These are phyloP conservation scores for Chironomus tentans DNA, from an alignment of 2,888 invertebrate genomes.

Conservation along the genomic window DNA sequence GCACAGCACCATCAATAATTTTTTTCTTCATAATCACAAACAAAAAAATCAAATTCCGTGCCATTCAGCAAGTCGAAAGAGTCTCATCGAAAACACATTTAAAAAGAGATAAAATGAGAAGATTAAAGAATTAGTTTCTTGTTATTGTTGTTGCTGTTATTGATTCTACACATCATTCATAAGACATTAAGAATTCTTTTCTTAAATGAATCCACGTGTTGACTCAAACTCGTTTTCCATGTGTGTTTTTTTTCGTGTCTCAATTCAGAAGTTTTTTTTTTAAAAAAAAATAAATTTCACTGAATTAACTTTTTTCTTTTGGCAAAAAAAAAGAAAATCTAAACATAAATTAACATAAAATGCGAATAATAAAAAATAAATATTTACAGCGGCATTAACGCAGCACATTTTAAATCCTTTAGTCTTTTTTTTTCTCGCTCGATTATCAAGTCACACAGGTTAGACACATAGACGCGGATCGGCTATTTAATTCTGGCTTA, in stretches of 20 bases:
- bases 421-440: neutral
- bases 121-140: neutral
- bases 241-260: neutral
- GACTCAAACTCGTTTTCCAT: neutral
- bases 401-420: neutral
- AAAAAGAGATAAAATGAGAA: neutral
- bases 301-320: neutral
- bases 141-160: neutral
- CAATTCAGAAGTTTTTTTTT: neutral
- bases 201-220: neutral
- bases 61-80: neutral
- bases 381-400: constrained; percentile 12
- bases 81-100: neutral
- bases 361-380: neutral
- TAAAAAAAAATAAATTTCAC: neutral
- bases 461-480: neutral
- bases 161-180: neutral
- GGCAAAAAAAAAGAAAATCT: too few relatives aligned
- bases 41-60: too few relatives aligned
- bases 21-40: too few relatives aligned
- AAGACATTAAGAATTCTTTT: neutral
- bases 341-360: neutral
- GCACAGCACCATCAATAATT: too few relatives aligned
- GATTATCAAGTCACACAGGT: neutral
- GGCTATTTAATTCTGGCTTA: neutral